These are phyloP conservation scores for Epinotia brunnichana DNA, from an alignment of 2,888 invertebrate genomes.

Conservation along the genomic window DNA sequence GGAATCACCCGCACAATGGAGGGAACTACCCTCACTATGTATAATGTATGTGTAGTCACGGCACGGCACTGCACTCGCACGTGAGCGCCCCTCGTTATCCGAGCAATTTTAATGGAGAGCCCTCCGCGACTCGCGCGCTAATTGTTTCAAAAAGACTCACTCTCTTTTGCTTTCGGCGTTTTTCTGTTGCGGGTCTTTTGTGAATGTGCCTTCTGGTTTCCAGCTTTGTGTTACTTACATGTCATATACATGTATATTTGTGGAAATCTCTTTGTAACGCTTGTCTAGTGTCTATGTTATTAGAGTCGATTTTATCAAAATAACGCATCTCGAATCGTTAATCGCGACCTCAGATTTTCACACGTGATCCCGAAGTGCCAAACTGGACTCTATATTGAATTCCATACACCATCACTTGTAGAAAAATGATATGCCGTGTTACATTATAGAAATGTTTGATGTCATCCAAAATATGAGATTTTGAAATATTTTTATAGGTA, in stretches of 20 bases:
- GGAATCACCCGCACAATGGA: conserved; percentile 60
- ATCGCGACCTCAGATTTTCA: no score
- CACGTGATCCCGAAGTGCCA: no score
- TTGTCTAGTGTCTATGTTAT: not conserved
- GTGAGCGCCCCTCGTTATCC: conserved; percentile 64
- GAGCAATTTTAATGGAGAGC: conserved; percentile 73
- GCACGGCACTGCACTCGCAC: conserved; percentile 56
- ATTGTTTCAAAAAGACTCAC: conserved; percentile 70
- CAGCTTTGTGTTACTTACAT: conserved; percentile 3
- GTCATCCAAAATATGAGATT: no score
- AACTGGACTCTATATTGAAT: no score
- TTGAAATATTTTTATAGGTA: no score
- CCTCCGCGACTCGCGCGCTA: conserved; percentile 60
- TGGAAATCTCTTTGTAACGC: not conserved
- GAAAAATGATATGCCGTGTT: no score
- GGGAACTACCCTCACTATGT: conserved; percentile 60
- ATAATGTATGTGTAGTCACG: conserved; percentile 74
- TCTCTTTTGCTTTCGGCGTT: conserved; percentile 45
- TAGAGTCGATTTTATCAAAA: not conserved
- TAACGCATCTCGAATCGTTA: no score
- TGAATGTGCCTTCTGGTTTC: conserved; percentile 7
- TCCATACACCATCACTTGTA: no score
- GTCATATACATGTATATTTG: conserved; percentile 1
- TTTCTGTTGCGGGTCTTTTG: conserved; percentile 29
- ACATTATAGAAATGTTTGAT: no score